Evolutionary conservation across 1,140 invertebrate genomes (phyloP), one percentile per base, ranked within the genome.

Genomic region (Oncopodura yosiiana): DNA sequence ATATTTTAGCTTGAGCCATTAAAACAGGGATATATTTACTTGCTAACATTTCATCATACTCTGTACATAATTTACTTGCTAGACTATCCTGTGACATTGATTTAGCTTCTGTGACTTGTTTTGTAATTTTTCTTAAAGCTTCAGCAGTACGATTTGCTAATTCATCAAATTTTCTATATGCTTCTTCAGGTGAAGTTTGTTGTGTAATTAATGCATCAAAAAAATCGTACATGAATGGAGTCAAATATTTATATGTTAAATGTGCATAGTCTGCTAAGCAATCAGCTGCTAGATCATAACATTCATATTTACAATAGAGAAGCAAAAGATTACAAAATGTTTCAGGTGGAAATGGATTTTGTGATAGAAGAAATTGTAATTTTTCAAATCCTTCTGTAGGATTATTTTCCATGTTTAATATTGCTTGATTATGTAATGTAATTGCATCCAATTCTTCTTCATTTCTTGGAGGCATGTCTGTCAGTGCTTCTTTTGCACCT

Each of bases 1-100:
- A 95, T 60, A 99, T 95, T 78, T 95, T 97, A 0, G 94, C 94
- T 71, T 99, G 94, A 3, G 94, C 90, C 94, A 99, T 98, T 9
- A 99, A 76, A 12, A 98, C 89, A 0, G 95, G 94, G 53, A 97
- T 78, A 65, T 84, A 87, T 34, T 63, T 60, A 32, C 77, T 63
- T 14, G 62, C 50, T 3, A 63, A 41, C 55, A 60, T 60, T 36
- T 63, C 62, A 27, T 63, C 62, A 45, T 63, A 63, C 30, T 63
- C 62, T 30, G 58, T 56, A 21, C 62, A 63, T 3, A 63, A 30
- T 39, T 57, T 57, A 37, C 62, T 63, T 5, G 62, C 62, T 32
- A 46, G 43, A 19, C 51, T 55, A 53, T 63, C 62, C 41, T 63
- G 58, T 3, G 56, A 58, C 39, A 60, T 41, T 27, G 54, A 51